Evolutionary conservation across 2,113 vertebrate genomes (phyloP).

Genomic region (Cyanoderma ruficeps): DNA sequence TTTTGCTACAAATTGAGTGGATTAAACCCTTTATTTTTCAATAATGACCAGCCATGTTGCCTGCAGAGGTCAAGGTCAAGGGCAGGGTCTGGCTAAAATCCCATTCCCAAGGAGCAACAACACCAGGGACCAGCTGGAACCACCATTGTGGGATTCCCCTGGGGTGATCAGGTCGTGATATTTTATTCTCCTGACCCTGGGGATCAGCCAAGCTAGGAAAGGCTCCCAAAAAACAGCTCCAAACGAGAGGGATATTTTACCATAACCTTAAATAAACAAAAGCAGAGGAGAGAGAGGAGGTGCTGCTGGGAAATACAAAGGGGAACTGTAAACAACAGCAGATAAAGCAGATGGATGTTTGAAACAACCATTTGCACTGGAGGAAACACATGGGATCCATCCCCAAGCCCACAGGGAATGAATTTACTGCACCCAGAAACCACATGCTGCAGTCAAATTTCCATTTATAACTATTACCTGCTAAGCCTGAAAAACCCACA

Average conservation of each 20-base stretch:
- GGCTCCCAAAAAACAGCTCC: neutral
- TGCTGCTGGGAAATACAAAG: constrained; percentile 44
- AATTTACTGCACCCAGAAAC: neutral
- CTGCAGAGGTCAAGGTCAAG: neutral
- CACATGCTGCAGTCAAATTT: neutral
- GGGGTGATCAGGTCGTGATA: neutral
- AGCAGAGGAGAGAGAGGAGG: neutral
- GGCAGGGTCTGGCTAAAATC: neutral
- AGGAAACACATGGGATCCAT: neutral
- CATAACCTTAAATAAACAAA: constrained; percentile 25
- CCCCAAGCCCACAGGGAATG: neutral
- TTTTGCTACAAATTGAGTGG: neutral
- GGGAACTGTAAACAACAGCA: constrained; percentile 15
- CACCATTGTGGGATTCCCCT: neutral
- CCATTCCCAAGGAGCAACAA: neutral
- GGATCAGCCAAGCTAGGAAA: neutral
- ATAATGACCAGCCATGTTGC: neutral
- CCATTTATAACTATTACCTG: neutral
- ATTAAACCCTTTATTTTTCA: neutral
- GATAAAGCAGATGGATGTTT: constrained; percentile 36
- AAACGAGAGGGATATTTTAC: neutral
- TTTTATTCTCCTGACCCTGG: neutral
- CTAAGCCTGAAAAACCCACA: neutral
- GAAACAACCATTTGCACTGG: neutral
- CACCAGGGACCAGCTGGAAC: neutral